Conservation (phyloP, 2,888 invertebrate species). For the Neoitamus cyanurus region DNA sequence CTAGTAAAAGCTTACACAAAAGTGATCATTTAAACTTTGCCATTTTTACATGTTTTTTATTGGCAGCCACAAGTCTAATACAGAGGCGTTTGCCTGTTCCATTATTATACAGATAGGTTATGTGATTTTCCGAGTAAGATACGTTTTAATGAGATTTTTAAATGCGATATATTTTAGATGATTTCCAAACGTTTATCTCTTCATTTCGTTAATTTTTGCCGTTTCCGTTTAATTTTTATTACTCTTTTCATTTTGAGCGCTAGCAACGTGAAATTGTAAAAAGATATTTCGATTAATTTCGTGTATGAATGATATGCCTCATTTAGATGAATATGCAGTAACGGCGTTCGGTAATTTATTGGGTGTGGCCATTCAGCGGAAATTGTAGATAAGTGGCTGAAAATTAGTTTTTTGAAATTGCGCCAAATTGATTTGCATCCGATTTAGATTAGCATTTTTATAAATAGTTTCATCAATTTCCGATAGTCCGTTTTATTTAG, state of each 20-base stretch:
- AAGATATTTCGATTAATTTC: neutral
- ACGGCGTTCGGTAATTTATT: neutral
- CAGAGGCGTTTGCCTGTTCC: neutral
- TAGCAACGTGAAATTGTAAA: neutral
- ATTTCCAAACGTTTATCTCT: neutral
- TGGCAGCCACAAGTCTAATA: conserved; percentile 15
- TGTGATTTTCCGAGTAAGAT: conserved; percentile 10
- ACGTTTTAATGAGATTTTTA: conserved; percentile 11
- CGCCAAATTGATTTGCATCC: neutral
- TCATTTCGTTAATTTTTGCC: neutral
- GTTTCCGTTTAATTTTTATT: neutral
- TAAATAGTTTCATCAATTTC: neutral
- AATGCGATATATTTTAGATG: neutral
- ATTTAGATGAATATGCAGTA: conserved; percentile 1
- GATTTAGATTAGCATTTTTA: neutral
- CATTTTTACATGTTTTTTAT: conserved; percentile 39
- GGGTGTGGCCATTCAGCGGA: neutral
- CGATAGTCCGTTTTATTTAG: neutral
- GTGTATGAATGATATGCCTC: neutral
- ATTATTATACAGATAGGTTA: conserved; percentile 39
- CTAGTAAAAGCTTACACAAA: conserved; percentile 65
- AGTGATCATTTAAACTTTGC: conserved; percentile 35
- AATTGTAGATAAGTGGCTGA: neutral
- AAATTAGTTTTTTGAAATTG: neutral
- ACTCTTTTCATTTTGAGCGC: neutral